Evolutionary conservation across 2,113 vertebrate genomes (phyloP), one percentile per base, ranked within the genome.

Genomic region (Varanus salvator): DNA sequence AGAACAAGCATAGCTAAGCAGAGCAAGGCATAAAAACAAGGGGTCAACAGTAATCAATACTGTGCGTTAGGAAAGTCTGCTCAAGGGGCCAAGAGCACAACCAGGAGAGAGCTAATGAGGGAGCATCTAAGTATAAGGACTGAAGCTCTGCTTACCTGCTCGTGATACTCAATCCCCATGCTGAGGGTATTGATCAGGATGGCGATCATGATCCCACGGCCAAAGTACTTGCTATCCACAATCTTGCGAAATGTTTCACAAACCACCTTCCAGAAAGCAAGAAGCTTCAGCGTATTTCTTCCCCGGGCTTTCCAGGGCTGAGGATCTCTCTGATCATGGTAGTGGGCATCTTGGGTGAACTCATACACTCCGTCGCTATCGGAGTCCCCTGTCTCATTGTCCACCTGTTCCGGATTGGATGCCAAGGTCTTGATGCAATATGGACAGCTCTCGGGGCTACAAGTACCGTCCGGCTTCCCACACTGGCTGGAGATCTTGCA

Each of bases 221-320:
- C 99, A 1, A 99, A 99, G 94, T 99, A 99, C 89, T 99, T 99
- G 98, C 99, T 99, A 96, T 99, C 99, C 90, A 99, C 99, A 0
- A 99, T 99, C 96, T 99, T 99, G 64, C 95, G 96, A 94, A 99
- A 99, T 0, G 99, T 99, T 91, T 99, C 98, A 0, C 98, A 99
- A 94, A 99, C 97, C 91, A 99, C 93, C 1, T 96, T 98, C 99
- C 99, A 99, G 95, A 98, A 98, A 90, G 95, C 98, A 84, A 99
- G 96, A 8, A 98, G 93, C 23, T 93, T 88, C 78, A 89, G 90
- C 3, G 89, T 84, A 38, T 93, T 97, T 1, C 95, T 96, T 0
- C 96, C 94, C 0, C 90, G 96, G 44, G 96, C 95, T 72, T 96
- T 96, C 92, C 95, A 96, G 86, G 90, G 96, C 77, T 97, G 97